Evolutionary conservation across 2,888 invertebrate species (phyloP).

Genomic region (Drosophila pseudotalamancana): DNA sequence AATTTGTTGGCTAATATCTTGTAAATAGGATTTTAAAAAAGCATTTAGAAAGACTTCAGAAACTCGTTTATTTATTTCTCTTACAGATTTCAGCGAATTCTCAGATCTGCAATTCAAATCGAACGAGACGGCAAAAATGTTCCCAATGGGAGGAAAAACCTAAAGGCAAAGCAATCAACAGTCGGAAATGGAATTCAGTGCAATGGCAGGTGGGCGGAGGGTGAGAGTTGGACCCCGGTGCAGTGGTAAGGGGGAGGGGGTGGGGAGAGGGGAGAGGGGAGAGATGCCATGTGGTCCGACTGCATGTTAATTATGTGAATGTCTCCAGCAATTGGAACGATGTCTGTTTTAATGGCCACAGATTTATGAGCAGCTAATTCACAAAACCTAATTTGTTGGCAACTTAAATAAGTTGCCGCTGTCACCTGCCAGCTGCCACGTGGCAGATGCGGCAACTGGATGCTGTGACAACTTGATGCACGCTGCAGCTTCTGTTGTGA

Average conservation of each 20-base stretch:
- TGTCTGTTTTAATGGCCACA: slow-evolving; percentile 41
- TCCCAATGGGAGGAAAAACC: neutral
- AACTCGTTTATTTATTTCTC: neutral
- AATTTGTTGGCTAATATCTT: no score
- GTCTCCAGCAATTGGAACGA: slow-evolving; percentile 11
- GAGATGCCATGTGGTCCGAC: neutral
- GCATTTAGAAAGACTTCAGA: neutral
- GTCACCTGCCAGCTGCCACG: slow-evolving; percentile 14
- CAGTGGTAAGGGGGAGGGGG: neutral
- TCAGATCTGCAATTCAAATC: slow-evolving; percentile 5
- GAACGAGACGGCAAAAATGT: neutral
- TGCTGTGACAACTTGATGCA: slow-evolving; percentile 38
- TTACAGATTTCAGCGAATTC: neutral
- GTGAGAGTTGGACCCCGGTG: neutral
- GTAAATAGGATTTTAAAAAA: no score
- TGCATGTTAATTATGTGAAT: slow-evolving; percentile 21
- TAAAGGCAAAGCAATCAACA: slow-evolving; percentile 3
- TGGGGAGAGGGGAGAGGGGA: neutral
- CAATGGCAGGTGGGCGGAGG: neutral
- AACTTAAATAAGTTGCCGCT: slow-evolving; percentile 54
- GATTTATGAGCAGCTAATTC: slow-evolving; percentile 67
- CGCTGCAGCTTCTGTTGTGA: slow-evolving; percentile 43
- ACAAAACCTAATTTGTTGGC: slow-evolving; percentile 63
- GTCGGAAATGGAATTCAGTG: slow-evolving; percentile 2
- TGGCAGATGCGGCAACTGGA: slow-evolving; percentile 3